Evolutionary conservation across 2,113 vertebrate species (phyloP).

Genomic region (Chloropsis cyanopogon): DNA sequence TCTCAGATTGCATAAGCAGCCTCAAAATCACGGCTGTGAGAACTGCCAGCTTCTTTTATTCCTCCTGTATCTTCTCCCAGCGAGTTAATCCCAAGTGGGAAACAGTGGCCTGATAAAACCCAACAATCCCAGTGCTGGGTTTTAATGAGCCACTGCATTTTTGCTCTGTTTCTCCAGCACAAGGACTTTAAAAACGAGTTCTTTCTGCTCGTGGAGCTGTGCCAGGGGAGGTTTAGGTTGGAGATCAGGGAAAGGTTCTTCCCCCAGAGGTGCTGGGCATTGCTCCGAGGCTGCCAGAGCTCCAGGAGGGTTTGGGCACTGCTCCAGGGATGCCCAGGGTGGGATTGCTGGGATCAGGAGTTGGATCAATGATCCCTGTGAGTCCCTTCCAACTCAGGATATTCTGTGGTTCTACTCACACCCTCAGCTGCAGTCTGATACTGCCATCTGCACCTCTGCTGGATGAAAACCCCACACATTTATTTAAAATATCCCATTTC

Average conservation of each 20-base stretch:
- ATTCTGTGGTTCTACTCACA: background rate
- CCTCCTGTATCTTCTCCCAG: background rate
- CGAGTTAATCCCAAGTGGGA: background rate
- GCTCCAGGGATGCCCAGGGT: background rate
- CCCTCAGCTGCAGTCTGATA: background rate
- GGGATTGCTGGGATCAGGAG: background rate
- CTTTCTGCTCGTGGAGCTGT: too few species aligned
- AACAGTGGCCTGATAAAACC: background rate
- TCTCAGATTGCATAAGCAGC: background rate
- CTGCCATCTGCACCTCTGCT: background rate
- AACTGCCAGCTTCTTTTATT: background rate
- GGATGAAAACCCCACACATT: background rate
- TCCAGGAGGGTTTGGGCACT: fast-evolving
- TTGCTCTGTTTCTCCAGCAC: background rate
- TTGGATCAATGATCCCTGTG: background rate
- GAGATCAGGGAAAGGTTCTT: background rate
- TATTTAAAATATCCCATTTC: background rate
- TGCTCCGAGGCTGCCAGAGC: background rate
- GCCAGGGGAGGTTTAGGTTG: fast-evolving
- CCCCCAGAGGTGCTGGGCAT: background rate
- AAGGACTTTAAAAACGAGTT: background rate
- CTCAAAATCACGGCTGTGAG: background rate
- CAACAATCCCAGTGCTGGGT: background rate
- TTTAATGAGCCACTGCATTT: background rate
- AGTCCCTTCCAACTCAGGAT: background rate